Conservation (phyloP, 2,797 vertebrate genomes). For the Poeciliopsis turneri region DNA sequence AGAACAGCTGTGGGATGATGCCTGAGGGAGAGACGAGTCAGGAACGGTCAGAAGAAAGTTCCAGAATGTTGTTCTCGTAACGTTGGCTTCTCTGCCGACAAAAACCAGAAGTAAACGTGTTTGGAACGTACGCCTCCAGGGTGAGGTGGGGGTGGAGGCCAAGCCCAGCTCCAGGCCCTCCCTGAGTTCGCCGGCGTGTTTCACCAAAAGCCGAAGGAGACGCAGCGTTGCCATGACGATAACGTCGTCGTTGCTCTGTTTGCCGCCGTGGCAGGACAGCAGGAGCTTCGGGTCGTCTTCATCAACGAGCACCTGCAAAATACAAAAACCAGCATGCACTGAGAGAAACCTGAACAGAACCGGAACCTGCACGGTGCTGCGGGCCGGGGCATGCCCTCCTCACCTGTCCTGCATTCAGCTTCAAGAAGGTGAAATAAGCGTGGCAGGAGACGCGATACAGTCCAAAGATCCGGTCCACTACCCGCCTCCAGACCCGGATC, state of each 20-base stretch:
- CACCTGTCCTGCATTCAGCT: constrained; percentile 96
- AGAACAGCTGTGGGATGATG: constrained; percentile 98
- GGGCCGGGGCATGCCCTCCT: background rate
- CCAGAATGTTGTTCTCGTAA: background rate
- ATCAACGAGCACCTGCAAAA: constrained; percentile 85
- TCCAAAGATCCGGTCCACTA: constrained; percentile 96
- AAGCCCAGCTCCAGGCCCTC: constrained; percentile 94
- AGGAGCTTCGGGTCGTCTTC: constrained; percentile 92
- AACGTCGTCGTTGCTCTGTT: constrained; percentile 96
- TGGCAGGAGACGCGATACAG: constrained; percentile 96
- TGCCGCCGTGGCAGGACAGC: constrained; percentile 82
- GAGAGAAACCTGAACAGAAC: background rate
- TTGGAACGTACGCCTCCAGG: constrained; percentile 89
- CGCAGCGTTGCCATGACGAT: constrained; percentile 98
- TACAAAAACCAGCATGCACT: background rate
- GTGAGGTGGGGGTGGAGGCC: constrained; percentile 95
- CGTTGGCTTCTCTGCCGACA: background rate
- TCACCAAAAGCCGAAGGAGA: constrained; percentile 91
- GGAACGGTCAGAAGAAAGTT: background rate
- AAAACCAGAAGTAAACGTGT: background rate
- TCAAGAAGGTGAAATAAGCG: constrained; percentile 98
- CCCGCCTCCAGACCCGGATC: constrained; percentile 93
- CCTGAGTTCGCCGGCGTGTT: constrained; percentile 95
- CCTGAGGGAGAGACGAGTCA: constrained; percentile 71
- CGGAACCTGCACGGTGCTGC: background rate